Evolutionary conservation across 92 coral and sea anemone species (phyloP).

Genomic region (Pocillopora meandrina): DNA sequence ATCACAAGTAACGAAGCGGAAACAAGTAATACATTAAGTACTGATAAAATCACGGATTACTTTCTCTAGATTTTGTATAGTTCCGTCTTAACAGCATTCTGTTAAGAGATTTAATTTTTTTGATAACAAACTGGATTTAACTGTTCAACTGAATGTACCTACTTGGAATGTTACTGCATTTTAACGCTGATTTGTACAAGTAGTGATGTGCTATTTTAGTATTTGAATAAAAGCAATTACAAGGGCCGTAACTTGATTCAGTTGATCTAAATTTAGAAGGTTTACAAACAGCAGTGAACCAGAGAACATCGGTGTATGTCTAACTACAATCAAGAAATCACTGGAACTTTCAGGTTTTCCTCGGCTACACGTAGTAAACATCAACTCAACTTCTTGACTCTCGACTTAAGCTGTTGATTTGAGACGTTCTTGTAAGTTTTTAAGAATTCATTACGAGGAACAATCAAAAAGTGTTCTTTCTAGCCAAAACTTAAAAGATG

Average conservation of each 20-base stretch:
- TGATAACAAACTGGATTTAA: too few relatives aligned
- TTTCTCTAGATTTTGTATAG: neutral
- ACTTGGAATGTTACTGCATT: too few relatives aligned
- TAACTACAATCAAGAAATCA: neutral
- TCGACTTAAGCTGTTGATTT: too few relatives aligned
- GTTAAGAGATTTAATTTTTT: neutral
- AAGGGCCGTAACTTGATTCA: neutral
- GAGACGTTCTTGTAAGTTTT: too few relatives aligned
- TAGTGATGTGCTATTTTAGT: neutral
- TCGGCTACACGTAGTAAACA: neutral
- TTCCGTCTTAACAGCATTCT: neutral
- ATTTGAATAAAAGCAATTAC: neutral
- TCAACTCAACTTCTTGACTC: too few relatives aligned
- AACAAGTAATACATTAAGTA: neutral
- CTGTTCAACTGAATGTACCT: too few relatives aligned
- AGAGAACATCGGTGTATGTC: neutral
- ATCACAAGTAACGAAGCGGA: constrained; percentile 1
- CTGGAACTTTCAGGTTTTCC: neutral
- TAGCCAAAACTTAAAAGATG: too few relatives aligned
- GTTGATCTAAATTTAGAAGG: neutral
- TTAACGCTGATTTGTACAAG: neutral
- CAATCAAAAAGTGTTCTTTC: too few relatives aligned
- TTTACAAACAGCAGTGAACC: neutral
- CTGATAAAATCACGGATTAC: neutral
- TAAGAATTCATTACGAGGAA: too few relatives aligned